Evolutionary conservation across 2,113 vertebrate genomes (phyloP).

Genomic region (Athene cunicularia): DNA sequence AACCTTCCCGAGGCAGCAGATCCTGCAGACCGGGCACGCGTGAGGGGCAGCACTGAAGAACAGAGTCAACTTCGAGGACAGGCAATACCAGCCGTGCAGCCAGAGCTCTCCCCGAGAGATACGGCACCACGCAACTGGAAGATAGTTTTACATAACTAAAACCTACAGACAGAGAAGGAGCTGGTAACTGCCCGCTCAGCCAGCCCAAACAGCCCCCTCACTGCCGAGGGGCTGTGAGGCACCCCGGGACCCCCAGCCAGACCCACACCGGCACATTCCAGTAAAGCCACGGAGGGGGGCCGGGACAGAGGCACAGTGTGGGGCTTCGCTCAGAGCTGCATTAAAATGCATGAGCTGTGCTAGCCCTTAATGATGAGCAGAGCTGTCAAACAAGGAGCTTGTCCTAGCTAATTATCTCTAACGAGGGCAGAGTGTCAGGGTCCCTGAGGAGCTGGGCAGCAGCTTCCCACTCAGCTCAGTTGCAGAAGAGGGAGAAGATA

Average conservation of each 20-base stretch:
- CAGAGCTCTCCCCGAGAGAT: neutral
- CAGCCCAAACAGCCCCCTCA: neutral
- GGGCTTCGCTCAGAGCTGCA: neutral
- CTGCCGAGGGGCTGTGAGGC: neutral
- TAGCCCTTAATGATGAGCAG: constrained; percentile 56
- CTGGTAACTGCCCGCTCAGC: neutral
- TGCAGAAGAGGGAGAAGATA: constrained; percentile 8
- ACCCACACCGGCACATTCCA: rapidly evolving
- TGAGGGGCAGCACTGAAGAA: neutral
- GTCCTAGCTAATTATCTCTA: constrained; percentile 70
- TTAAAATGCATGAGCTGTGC: constrained; percentile 59
- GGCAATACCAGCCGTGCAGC: rapidly evolving
- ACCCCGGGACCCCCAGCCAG: rapidly evolving
- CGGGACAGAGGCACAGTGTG: neutral
- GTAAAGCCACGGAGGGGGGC: neutral
- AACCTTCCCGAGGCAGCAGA: neutral
- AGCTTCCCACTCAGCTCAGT: constrained; percentile 36
- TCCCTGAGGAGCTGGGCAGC: constrained; percentile 55
- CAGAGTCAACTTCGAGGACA: neutral
- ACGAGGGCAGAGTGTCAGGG: constrained; percentile 65
- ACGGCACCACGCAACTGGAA: neutral
- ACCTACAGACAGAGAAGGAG: neutral
- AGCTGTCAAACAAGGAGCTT: constrained; percentile 60
- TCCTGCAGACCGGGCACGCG: rapidly evolving
- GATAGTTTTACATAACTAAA: too few relatives aligned